A percentile compares a stretch with the other conserved stretches of the same genome.
phyloP scores from a whole-genome alignment of 2,888 invertebrate genomes.

The Athripsodes cinereus region DNA sequence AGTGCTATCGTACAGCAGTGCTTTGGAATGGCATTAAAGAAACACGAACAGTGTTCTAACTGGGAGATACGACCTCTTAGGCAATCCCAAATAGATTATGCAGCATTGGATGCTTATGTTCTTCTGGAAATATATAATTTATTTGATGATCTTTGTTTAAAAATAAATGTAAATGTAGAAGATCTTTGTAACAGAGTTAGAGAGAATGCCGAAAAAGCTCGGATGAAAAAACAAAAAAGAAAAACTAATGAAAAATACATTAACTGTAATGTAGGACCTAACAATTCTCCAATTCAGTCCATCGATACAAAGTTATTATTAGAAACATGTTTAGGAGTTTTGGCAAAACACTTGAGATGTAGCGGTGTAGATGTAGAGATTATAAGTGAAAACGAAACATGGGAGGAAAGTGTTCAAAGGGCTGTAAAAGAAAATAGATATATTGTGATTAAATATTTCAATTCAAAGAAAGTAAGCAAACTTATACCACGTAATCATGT shows the following conservation, averaged over 20 bases:
- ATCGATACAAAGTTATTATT: conserved; percentile 9
- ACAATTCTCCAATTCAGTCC: conserved; percentile 1
- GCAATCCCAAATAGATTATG: conserved; percentile 72
- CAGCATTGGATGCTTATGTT: conserved; percentile 85
- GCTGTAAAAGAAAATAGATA: conserved; percentile 48
- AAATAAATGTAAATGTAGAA: conserved; percentile 54
- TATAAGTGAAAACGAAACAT: conserved; percentile 52
- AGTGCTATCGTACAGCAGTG: conserved; percentile 69
- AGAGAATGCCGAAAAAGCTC: conserved; percentile 37
- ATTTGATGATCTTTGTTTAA: conserved; percentile 44
- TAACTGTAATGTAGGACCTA: conserved; percentile 13
- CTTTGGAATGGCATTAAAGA: conserved; percentile 71
- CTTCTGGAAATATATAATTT: conserved; percentile 72
- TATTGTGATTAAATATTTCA: conserved; percentile 47
- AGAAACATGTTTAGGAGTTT: conserved; percentile 5
- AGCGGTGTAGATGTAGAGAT: conserved; percentile 57
- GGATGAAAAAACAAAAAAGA: conserved; percentile 17
- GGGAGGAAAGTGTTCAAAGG: conserved; percentile 45
- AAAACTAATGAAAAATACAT: conserved; percentile 6
- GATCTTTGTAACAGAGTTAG: conserved; percentile 57
- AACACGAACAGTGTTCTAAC: conserved; percentile 87
- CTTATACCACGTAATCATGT: conserved; percentile 11
- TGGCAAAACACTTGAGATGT: conserved; percentile 34
- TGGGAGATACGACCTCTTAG: conserved; percentile 83
- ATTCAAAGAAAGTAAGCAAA: conserved; percentile 35